phyloP scores from a whole-genome alignment of 2,113 vertebrate species.

The Apteryx mantelli region DNA sequence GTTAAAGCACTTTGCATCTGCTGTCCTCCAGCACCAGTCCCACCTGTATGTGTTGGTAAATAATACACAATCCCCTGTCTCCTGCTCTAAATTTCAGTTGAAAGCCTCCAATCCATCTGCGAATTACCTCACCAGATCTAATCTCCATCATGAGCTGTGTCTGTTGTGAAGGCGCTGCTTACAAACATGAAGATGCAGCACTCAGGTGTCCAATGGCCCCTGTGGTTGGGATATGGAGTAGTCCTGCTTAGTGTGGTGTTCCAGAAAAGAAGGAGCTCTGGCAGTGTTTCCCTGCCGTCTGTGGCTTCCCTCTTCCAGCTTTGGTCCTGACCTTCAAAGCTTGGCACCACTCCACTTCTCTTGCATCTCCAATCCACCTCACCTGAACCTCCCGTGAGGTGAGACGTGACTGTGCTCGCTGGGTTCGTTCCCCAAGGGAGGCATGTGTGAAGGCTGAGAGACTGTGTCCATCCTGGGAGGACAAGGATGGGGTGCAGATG shows the following conservation, averaged over 20 bases:
- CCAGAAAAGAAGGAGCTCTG: fast-evolving
- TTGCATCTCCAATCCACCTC: background rate
- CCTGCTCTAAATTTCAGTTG: background rate
- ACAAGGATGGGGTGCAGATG: background rate
- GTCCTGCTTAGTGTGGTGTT: background rate
- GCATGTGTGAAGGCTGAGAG: background rate
- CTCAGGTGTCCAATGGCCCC: fast-evolving
- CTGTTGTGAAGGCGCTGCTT: background rate
- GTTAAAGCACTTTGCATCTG: background rate
- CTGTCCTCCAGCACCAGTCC: background rate
- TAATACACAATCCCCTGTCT: background rate
- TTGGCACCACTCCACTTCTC: background rate
- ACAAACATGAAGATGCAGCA: fast-evolving
- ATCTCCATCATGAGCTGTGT: fast-evolving
- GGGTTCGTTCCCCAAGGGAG: background rate
- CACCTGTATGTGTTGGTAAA: background rate
- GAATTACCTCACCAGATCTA: background rate
- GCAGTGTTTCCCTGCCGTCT: background rate
- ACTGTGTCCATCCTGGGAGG: too few relatives aligned
- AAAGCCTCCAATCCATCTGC: background rate
- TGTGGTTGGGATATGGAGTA: background rate
- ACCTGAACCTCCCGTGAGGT: background rate
- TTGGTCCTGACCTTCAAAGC: background rate
- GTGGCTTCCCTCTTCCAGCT: fast-evolving
- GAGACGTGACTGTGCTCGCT: background rate